These are phyloP conservation scores for Gryllus bimaculatus DNA, from an alignment of 1,140 invertebrate genomes.

Conservation along the genomic window DNA sequence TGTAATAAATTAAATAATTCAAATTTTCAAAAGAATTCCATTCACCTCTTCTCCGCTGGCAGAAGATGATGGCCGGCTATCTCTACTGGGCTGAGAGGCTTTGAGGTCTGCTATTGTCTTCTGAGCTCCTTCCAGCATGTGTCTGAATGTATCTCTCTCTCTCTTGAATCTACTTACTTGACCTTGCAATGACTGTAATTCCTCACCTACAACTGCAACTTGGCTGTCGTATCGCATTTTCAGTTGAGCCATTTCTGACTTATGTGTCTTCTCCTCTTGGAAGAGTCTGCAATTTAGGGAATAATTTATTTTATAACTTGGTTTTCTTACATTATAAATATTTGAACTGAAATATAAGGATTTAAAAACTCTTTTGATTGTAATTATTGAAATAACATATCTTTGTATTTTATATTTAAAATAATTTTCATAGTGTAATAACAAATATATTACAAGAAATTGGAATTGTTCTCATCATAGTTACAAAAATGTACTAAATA, in stretches of 20 bases:
- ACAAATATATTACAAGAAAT: too few relatives aligned
- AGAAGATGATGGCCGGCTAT: neutral
- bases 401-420: too few relatives aligned
- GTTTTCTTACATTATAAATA: too few relatives aligned
- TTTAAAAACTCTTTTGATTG: too few relatives aligned
- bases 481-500: too few relatives aligned
- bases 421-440: too few relatives aligned
- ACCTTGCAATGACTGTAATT: constrained; percentile 73
- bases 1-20: too few relatives aligned
- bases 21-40: too few relatives aligned
- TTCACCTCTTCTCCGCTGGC: neutral
- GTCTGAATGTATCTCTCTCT: constrained; percentile 82
- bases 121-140: constrained; percentile 79
- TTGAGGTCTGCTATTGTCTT: constrained; percentile 72
- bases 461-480: too few relatives aligned
- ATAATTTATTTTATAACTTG: neutral
- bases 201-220: constrained; percentile 72
- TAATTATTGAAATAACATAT: too few relatives aligned
- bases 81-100: constrained; percentile 7
- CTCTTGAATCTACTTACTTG: constrained; percentile 71
- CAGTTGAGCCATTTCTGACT: constrained; percentile 72
- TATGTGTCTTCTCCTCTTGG: constrained; percentile 68
- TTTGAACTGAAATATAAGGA: too few relatives aligned
- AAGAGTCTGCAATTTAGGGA: constrained; percentile 43
- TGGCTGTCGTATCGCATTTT: constrained; percentile 84